Percentiles rank a stretch among this genome's conserved stretches.
Conservation (phyloP, 2,113 vertebrate species). For the Catharus bicknelli region DNA sequence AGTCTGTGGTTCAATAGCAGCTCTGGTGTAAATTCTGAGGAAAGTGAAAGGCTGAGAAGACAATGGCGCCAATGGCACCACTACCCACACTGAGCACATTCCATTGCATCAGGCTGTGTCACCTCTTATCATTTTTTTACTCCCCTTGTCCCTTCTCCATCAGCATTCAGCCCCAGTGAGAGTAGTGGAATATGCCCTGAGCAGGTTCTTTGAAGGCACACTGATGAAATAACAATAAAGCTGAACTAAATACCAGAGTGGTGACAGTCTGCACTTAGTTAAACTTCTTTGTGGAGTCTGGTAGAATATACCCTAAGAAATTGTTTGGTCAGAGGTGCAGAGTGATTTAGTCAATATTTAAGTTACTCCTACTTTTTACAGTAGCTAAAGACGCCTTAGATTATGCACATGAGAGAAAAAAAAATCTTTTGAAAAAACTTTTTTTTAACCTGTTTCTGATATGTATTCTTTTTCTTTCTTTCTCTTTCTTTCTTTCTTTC, state of each 20-base stretch:
- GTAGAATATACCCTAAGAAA: neutral
- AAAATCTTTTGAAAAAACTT: neutral
- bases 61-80: neutral
- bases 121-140: neutral
- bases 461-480: neutral
- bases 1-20: neutral
- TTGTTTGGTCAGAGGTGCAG: neutral
- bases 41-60: neutral
- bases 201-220: neutral
- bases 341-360: neutral
- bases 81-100: neutral
- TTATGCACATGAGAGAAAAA: neutral
- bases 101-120: neutral
- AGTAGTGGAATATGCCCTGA: neutral
- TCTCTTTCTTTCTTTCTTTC: too few relatives aligned
- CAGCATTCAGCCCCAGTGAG: neutral
- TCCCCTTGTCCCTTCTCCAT: neutral
- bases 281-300: neutral
- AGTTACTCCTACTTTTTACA: neutral
- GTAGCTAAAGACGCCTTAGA: constrained; percentile 8
- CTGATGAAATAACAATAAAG: neutral
- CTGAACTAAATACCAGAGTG: neutral
- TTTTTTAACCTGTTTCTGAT: neutral
- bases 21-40: neutral
- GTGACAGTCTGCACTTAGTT: neutral